phyloP scores from a whole-genome alignment of 2,888 invertebrate genomes.

The Bhutanitis thaidina region DNA sequence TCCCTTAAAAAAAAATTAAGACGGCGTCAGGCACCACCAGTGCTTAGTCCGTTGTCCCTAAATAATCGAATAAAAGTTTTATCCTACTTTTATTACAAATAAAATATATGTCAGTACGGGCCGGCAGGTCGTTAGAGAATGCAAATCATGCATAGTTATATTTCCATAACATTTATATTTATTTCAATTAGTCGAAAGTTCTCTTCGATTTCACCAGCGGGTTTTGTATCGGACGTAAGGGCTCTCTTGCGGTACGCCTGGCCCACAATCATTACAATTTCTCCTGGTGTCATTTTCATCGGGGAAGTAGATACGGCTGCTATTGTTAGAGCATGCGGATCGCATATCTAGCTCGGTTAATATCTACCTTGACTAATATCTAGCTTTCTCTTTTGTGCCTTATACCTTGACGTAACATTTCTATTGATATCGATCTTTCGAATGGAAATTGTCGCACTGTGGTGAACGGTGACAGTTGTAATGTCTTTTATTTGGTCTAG shows the following conservation, averaged over 20 bases:
- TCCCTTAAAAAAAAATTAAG: too few relatives aligned
- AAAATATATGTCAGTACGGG: too few relatives aligned
- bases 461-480: neutral
- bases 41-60: too few relatives aligned
- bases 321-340: slow-evolving; percentile 20
- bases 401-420: slow-evolving; percentile 18
- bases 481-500: too few relatives aligned
- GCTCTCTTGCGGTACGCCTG: slow-evolving; percentile 4
- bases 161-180: neutral
- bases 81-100: too few relatives aligned
- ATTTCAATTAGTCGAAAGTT: neutral
- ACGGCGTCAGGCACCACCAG: too few relatives aligned
- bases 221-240: neutral
- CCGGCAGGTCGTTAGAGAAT: too few relatives aligned
- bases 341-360: slow-evolving; percentile 17
- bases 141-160: too few relatives aligned
- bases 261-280: slow-evolving; percentile 13
- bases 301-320: slow-evolving; percentile 16
- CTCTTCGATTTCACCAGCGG: slow-evolving; percentile 6
- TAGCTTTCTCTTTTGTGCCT: slow-evolving; percentile 15
- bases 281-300: slow-evolving; percentile 20
- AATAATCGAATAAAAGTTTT: too few relatives aligned
- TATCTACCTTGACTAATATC: slow-evolving; percentile 1
- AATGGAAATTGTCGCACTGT: neutral
- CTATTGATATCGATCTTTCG: neutral